Base-by-base conservation (phyloP, 2,888 invertebrate species). In the Leptarthrus brevirostris region DNA sequence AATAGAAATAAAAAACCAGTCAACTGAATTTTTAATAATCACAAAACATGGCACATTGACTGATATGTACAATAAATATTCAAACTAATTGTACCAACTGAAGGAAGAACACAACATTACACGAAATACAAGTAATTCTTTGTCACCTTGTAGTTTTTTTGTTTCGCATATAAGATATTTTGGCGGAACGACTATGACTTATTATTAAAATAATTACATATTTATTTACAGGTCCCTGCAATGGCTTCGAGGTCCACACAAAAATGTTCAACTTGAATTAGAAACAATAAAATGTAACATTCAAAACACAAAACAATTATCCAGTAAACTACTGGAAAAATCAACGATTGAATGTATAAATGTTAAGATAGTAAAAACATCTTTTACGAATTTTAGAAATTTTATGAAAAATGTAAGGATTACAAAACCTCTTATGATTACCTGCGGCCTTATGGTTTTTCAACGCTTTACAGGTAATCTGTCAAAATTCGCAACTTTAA, bases 401-500 rank as follows among this genome's bases (percentile, higher is more conserved):
- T 66, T 74, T 40, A 66, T 77, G 8, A 86, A 87, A 30, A 86
- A 87, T 83, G 86, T 87, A 72, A 82, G 87, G 49, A 81, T 88
- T 12, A 80, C 87, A n/a, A 91, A 91, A 77, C 95, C 96, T 12
- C 90, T 94, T 56, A 85, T 93, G 75, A 92, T 95, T 71, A 93
- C 94, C 1, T 92, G 95, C 81, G 92, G 93, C 18, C 87, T 96
- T 78, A 95, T 95, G 94, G 91, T 95, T 86, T 95, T 96, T 82
- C 96, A 95, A 82, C 89, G 95, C 74, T 92, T 92, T 80, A 87
- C 79, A 73, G 79, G 79, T 79, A 14, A 14, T 47, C 4, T 47
- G 4, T 47, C 16, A 12, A 44, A 12, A 44, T 44, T 4, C 4
- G 30, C 30, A 30, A 16, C 1, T n/a, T n/a, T 47, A 6, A 2